Evolutionary conservation across 2,888 invertebrate species (phyloP), one percentile per base, ranked within the genome.

Genomic region (Nephrotoma appendiculata): DNA sequence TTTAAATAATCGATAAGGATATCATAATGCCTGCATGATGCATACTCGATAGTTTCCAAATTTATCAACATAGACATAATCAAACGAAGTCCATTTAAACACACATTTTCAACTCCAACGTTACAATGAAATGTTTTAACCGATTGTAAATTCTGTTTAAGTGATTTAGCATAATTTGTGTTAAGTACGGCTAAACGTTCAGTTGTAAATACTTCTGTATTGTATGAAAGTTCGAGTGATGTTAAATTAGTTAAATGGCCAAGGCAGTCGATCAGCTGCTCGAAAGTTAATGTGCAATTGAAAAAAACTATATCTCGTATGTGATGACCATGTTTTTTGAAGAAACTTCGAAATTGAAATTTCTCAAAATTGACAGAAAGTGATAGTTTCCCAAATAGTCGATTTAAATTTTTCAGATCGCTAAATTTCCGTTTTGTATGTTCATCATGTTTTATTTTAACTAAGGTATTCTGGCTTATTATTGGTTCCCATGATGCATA

Each of bases 51-150:
- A 15, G n/a, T n/a, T 15, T 52, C 52, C 6, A 52, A 52, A 7
- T 52, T 52, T 5, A 52, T 1, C 15, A 52, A 15, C 4, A 5
- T 4, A 4, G 15, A 15, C 52, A 52, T n/a, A 52, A 52, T 15
- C 15, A 52, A 52, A 15, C 52, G 52, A 52, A 52, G n/a, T 4
- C 4, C n/a, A 15, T 52, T 15, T 15, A 52, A 1, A n/a, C 15
- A 1, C n/a, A n/a, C n/a, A n/a, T n/a, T n/a, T 0, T 15, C 2
- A 0, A 3, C n/a, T 5, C 5, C n/a, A 7, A 5, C 6, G 1
- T 52, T 0, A 15, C n/a, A 6, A n/a, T 15, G 52, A n/a, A 52
- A 52, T 4, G 4, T 4, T 15, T 52, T 52, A 6, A 52, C 52
- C n/a, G 15, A 15, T 6, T 1, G 15, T 52, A 52, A 52, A 52